Base-by-base conservation (phyloP, 2,113 vertebrate species). In the Lepus europaeus region DNA sequence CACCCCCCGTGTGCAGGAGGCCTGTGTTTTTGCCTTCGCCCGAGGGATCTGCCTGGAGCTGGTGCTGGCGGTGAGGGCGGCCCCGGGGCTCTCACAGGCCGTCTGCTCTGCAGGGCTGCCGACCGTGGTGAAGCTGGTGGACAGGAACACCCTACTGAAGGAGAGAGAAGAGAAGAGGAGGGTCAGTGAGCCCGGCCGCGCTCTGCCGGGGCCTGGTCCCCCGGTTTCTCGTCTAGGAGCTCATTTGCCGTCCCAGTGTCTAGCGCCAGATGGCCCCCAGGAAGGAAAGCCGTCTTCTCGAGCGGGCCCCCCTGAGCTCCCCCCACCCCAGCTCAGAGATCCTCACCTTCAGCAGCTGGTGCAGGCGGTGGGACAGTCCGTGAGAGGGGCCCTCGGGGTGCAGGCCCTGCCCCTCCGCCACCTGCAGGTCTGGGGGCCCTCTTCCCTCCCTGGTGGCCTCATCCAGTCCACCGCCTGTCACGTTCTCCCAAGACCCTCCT, bases 41-140 rank as follows among this genome's bases (percentile, higher is more conserved):
- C 7, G 45, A 45, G 45, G 45, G 45, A 45, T 7, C 45, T 45
- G 45, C 45, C 45, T 45, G 45, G 45, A 45, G 45, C 45, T 45
- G 45, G 45, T 45, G 45, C 45, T 45, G 45, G 6, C 45, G 45
- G 45, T 45, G 45, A 45, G 45, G 45, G 45, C 45, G 7, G 45
- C 45, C 45, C 45, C 56, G 56, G 19, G 56, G 19, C 56, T 9
- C 72, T 68, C 25, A 39, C 0, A 1, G 0, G 0, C 77, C 1
- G 0, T 49, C n/a, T 56, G 45, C 74, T 96, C 95, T 90, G 27
- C 97, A 99, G 99, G 99, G 51, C 98, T 99, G 85, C 98, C 99
- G 3, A 99, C 99, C 0, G 99, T 99, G 97, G 98, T 99, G 92
- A 99, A 99, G 84, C 94, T 99, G 96, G 99, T 99, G 94, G 99